Conservation (phyloP, 1,140 invertebrate genomes). For the Laodelphax striatellus region DNA sequence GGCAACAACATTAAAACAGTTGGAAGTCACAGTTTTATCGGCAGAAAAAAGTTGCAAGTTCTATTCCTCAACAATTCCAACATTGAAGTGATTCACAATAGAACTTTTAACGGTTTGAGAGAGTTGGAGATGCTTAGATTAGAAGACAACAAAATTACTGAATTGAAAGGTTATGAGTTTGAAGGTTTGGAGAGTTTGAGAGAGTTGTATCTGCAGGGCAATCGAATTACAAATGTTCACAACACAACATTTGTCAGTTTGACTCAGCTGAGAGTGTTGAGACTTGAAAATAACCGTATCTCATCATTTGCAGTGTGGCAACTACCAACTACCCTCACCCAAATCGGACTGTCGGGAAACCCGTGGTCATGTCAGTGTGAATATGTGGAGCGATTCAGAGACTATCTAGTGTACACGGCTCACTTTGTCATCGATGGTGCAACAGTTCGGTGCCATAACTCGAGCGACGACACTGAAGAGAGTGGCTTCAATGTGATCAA, state of each 20-base stretch:
- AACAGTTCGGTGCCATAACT: constrained; percentile 48
- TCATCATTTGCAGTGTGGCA: constrained; percentile 64
- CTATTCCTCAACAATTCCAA: constrained; percentile 76
- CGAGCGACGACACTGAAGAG: constrained; percentile 40
- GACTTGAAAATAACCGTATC: constrained; percentile 66
- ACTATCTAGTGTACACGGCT: constrained; percentile 54
- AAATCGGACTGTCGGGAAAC: constrained; percentile 61
- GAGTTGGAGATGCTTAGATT: constrained; percentile 71
- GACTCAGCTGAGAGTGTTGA: constrained; percentile 52
- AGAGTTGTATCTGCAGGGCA: constrained; percentile 51
- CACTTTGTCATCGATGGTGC: constrained; percentile 49
- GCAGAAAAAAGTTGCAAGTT: constrained; percentile 69
- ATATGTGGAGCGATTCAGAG: constrained; percentile 62
- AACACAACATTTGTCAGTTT: constrained; percentile 67
- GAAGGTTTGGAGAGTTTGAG: constrained; percentile 49
- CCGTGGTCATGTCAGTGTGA: constrained; percentile 83
- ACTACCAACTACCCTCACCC: constrained; percentile 48
- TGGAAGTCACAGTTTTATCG: constrained; percentile 80
- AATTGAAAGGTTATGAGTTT: constrained; percentile 75
- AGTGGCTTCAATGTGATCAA: constrained; percentile 40
- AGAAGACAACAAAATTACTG: constrained; percentile 62
- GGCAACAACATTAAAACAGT: constrained; percentile 70
- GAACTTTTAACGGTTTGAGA: constrained; percentile 78
- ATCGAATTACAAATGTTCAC: constrained; percentile 55
- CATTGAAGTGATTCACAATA: constrained; percentile 75